These are phyloP conservation scores for Porphyrio hochstetteri DNA, from an alignment of 2,113 vertebrate genomes.

Conservation along the genomic window DNA sequence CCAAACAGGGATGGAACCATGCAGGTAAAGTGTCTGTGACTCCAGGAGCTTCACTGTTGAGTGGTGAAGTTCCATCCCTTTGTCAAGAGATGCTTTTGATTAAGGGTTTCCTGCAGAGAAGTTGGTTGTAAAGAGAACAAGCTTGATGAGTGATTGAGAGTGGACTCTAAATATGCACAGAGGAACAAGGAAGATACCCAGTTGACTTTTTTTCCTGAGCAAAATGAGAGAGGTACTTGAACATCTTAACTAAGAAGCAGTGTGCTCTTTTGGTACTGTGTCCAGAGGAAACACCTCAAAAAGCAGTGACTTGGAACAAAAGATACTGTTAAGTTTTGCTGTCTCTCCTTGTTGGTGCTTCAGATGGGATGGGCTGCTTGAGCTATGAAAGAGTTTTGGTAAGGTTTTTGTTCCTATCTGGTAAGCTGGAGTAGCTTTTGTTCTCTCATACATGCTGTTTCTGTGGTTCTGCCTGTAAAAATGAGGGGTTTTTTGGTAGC, in stretches of 20 bases:
- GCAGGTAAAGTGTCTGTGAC: neutral
- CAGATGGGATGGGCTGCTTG: neutral
- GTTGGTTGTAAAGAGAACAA: neutral
- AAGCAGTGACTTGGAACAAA: neutral
- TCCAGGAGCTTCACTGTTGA: neutral
- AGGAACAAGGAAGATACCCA: neutral
- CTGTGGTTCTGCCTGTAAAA: neutral
- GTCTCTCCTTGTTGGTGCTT: neutral
- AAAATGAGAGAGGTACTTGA: neutral
- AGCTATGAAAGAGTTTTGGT: neutral
- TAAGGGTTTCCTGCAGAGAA: neutral
- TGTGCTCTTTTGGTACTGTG: rapidly evolving
- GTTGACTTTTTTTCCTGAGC: neutral
- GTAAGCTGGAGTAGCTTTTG: neutral
- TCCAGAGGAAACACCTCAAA: neutral
- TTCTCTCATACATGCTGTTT: neutral
- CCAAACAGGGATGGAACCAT: neutral
- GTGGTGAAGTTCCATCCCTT: neutral
- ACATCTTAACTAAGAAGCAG: neutral
- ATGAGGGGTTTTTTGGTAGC: neutral
- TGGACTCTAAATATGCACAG: neutral
- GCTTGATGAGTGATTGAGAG: neutral
- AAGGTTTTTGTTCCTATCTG: neutral
- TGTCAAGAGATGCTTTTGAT: neutral
- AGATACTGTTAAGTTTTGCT: neutral